Conservation (phyloP, 2,113 vertebrate genomes). For the Lamprologus lemairii region DNA sequence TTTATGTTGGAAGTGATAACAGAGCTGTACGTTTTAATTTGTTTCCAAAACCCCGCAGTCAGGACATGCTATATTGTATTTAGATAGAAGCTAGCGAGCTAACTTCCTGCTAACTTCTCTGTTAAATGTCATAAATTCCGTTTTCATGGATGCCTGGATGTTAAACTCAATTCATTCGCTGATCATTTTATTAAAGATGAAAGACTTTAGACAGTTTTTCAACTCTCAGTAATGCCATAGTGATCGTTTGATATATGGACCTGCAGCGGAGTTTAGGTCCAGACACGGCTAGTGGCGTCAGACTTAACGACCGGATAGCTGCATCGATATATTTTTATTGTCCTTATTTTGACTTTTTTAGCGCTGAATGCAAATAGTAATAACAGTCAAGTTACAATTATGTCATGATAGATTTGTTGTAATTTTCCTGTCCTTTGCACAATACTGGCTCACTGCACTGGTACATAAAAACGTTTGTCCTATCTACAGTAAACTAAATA, state of each 20-base stretch:
- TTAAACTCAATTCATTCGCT: too few species aligned
- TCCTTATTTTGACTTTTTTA: neutral
- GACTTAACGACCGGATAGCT: rapidly evolving
- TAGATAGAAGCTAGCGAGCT: too few species aligned
- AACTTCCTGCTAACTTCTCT: too few species aligned
- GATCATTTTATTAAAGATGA: too few species aligned
- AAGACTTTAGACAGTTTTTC: too few species aligned
- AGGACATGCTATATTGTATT: too few species aligned
- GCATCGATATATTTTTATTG: neutral
- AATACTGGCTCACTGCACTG: neutral
- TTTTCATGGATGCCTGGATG: too few species aligned
- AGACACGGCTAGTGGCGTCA: too few species aligned
- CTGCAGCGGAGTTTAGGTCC: rapidly evolving
- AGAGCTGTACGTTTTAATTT: rapidly evolving
- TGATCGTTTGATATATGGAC: too few species aligned
- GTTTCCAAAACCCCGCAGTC: too few species aligned
- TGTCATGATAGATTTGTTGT: neutral
- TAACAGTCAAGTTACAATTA: neutral
- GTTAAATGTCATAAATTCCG: too few species aligned
- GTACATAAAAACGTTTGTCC: neutral
- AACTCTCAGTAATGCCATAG: rapidly evolving
- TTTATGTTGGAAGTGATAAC: too few species aligned
- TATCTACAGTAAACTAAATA: neutral
- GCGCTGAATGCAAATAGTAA: neutral
- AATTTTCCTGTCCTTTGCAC: neutral